Evolutionary conservation across 2,888 invertebrate species (phyloP).

Genomic region (Selenia dentaria): DNA sequence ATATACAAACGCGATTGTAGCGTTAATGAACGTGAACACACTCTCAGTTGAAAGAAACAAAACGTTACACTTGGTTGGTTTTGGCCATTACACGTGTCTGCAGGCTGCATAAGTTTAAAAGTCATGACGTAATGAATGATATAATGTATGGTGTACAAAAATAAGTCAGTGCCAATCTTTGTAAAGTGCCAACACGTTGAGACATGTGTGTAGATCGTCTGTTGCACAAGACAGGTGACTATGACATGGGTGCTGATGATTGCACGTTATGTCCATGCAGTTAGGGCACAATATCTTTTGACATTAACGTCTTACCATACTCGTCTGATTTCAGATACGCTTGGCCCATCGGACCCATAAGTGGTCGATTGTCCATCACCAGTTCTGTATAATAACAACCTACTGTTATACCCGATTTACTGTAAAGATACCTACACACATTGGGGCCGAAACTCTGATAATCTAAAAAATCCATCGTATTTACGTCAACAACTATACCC

Average conservation of each 20-base stretch:
- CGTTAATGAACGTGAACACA: too few relatives aligned
- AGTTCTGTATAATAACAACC: slow-evolving; percentile 79
- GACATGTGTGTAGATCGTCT: slow-evolving; percentile 40
- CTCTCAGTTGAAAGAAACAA: too few relatives aligned
- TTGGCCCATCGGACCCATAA: slow-evolving; percentile 91
- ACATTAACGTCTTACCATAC: slow-evolving; percentile 88
- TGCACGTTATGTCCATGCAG: slow-evolving; percentile 74
- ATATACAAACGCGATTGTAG: too few relatives aligned
- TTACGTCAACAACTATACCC: too few relatives aligned
- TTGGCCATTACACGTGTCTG: too few relatives aligned
- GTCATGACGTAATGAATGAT: too few relatives aligned
- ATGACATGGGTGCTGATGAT: slow-evolving; percentile 46
- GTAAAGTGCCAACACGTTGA: slow-evolving; percentile 25
- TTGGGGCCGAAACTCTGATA: too few relatives aligned
- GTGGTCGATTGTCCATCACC: slow-evolving; percentile 91
- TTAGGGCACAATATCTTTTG: slow-evolving; percentile 63
- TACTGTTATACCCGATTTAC: slow-evolving; percentile 49
- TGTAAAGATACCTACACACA: too few relatives aligned
- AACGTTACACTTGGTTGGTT: too few relatives aligned
- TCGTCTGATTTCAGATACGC: slow-evolving; percentile 93
- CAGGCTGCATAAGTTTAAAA: too few relatives aligned
- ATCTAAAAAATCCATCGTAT: too few relatives aligned
- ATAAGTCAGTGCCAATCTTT: slow-evolving; percentile 16
- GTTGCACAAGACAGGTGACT: slow-evolving; percentile 63
- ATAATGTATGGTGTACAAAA: slow-evolving; percentile 5